phyloP scores from a whole-genome alignment of 1,140 invertebrate genomes.

The Marisa cornuarietis region DNA sequence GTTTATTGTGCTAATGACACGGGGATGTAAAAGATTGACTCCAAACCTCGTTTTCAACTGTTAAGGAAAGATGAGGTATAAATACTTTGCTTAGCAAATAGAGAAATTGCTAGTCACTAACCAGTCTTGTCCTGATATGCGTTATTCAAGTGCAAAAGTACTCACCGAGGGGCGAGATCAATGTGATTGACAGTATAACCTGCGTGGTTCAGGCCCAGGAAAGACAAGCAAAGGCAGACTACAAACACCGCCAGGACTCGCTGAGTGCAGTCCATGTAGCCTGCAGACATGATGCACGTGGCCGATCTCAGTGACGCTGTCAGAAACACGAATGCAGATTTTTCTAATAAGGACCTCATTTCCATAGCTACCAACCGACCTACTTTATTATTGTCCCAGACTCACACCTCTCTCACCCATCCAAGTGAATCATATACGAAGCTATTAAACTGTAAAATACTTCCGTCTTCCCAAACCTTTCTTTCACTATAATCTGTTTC shows the following conservation, averaged over 20 bases:
- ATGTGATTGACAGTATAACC: conserved; percentile 84
- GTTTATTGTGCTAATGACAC: too few relatives aligned
- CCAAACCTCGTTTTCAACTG: neutral
- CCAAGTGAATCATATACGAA: too few relatives aligned
- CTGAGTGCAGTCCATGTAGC: conserved; percentile 24
- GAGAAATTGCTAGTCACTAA: neutral
- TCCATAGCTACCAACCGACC: too few relatives aligned
- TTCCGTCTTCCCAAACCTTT: too few relatives aligned
- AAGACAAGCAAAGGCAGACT: conserved; percentile 21
- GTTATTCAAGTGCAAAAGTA: neutral
- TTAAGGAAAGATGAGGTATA: neutral
- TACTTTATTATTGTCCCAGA: too few relatives aligned
- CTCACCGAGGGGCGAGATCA: conserved; percentile 75
- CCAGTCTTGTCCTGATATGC: neutral
- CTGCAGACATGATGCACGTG: conserved; percentile 8
- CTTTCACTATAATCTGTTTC: too few relatives aligned
- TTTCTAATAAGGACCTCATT: too few relatives aligned
- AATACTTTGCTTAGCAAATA: neutral
- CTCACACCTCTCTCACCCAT: too few relatives aligned
- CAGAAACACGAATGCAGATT: too few relatives aligned
- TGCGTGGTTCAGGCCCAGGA: conserved; percentile 46
- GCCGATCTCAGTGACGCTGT: conserved; percentile 21
- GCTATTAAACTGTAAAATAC: too few relatives aligned
- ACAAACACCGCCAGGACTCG: conserved; percentile 20
- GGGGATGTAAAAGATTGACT: too few relatives aligned